A percentile compares a stretch with the other conserved stretches of the same genome.
Conservation (phyloP, 2,797 vertebrate genomes). For the Sebastes iracundus region DNA sequence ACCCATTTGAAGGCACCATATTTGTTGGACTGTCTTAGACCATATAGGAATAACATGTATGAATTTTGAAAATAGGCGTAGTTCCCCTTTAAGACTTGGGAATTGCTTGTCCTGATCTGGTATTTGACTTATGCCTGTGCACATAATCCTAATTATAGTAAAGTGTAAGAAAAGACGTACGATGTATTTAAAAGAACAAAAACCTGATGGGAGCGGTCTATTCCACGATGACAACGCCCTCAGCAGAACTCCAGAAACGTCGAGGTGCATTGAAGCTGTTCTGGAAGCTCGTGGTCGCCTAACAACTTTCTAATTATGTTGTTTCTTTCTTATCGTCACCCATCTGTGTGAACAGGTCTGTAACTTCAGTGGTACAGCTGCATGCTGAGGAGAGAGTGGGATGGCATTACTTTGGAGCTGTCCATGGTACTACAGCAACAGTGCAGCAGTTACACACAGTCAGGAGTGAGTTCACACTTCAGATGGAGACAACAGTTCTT, state of each 20-base stretch:
- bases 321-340: neutral
- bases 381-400: neutral
- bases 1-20: too few relatives aligned
- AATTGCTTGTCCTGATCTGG: neutral
- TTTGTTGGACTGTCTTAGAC: neutral
- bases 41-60: neutral
- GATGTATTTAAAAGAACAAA: neutral
- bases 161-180: neutral
- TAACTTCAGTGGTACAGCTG: neutral
- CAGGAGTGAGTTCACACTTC: neutral
- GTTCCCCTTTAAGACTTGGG: neutral
- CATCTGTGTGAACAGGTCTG: neutral
- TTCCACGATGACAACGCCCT: neutral
- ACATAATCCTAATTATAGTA: neutral
- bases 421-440: slow-evolving; percentile 20
- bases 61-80: too few relatives aligned
- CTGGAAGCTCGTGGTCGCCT: neutral
- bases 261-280: neutral
- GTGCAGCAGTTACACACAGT: neutral
- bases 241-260: neutral
- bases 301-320: neutral
- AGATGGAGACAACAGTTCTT: neutral
- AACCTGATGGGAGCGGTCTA: neutral
- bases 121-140: neutral
- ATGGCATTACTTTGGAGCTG: neutral